These are phyloP conservation scores for Brachyrhaphis roseni DNA, from an alignment of 2,797 vertebrate species.

Conservation along the genomic window DNA sequence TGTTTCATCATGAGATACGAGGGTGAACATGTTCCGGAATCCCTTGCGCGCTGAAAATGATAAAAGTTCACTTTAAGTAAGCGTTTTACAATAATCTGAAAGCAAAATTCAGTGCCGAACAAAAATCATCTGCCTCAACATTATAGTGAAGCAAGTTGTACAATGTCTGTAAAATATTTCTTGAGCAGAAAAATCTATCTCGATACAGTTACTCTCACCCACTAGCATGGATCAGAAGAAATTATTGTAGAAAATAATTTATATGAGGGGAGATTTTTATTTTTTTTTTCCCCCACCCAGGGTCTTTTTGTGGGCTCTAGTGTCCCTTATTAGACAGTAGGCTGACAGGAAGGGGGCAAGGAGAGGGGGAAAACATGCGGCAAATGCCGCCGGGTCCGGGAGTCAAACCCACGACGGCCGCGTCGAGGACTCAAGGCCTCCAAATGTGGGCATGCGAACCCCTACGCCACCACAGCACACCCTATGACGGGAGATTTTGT, in stretches of 20 bases:
- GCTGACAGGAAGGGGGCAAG: no score
- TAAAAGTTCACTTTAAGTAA: not conserved
- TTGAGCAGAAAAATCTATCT: not conserved
- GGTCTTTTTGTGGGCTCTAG: no score
- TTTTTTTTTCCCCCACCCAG: no score
- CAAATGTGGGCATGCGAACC: no score
- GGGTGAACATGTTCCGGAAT: not conserved
- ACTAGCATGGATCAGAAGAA: not conserved
- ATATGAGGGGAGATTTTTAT: not conserved
- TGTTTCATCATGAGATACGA: conserved; percentile 7
- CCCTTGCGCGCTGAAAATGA: not conserved
- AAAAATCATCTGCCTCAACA: not conserved
- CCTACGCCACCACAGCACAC: no score
- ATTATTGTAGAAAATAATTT: not conserved
- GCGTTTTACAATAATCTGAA: not conserved
- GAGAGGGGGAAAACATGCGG: no score
- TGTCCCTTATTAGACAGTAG: no score
- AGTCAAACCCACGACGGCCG: no score
- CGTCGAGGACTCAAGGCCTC: no score
- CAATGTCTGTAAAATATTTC: not conserved
- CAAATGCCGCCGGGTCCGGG: no score
- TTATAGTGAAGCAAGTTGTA: not conserved
- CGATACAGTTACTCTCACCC: not conserved
- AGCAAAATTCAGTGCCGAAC: not conserved
- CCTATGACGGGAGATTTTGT: not conserved